phyloP scores from a whole-genome alignment of 2,113 vertebrate species.

The Hydrochoerus hydrochaeris region DNA sequence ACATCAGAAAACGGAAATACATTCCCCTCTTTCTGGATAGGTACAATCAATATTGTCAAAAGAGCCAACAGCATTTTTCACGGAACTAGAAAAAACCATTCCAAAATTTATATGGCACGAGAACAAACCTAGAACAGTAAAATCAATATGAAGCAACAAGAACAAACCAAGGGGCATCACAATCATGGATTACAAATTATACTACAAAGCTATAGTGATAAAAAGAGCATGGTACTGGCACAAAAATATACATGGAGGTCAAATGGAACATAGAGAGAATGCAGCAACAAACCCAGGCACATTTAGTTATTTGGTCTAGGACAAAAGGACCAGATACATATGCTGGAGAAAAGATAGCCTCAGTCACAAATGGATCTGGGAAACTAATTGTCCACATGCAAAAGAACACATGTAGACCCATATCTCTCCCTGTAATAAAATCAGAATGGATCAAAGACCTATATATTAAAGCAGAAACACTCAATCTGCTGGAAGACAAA shows the following conservation, averaged over 20 bases:
- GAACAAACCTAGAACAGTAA: background rate
- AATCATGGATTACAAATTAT: background rate
- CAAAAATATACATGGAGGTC: background rate
- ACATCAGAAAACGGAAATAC: background rate
- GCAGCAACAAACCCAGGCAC: background rate
- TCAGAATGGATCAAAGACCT: background rate
- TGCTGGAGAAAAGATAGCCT: background rate
- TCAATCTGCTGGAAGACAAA: background rate
- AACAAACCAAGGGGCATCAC: background rate
- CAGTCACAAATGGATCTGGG: background rate
- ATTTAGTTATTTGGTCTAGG: background rate
- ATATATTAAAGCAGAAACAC: background rate
- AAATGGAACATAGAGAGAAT: background rate
- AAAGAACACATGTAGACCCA: background rate
- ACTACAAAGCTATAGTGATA: background rate
- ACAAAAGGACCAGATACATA: background rate
- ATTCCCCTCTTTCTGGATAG: background rate
- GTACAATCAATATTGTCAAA: background rate
- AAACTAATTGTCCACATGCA: background rate
- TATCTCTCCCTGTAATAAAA: background rate
- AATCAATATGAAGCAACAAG: background rate
- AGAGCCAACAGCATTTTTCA: background rate
- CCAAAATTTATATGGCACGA: background rate
- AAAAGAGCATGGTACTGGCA: background rate
- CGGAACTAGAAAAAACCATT: background rate